A percentile compares a stretch with the other conserved stretches of the same genome.
Evolutionary conservation across 2,113 vertebrate species (phyloP).

Genomic region (Falco punctatus): DNA sequence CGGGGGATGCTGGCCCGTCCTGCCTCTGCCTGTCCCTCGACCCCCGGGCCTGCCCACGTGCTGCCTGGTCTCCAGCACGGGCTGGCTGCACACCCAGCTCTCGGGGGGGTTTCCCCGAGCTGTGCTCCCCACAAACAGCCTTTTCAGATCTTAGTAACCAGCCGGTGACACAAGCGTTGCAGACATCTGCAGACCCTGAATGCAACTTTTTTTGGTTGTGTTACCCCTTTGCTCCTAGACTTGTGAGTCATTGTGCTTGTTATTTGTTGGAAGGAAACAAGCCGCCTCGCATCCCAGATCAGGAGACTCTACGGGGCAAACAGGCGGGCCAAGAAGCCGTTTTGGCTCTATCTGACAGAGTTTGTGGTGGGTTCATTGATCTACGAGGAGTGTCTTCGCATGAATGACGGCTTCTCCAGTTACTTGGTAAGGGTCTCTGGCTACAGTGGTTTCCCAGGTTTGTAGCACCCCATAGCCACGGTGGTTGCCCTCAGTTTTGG

Average conservation of each 20-base stretch:
- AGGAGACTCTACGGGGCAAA: conserved; percentile 91
- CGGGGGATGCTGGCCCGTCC: no score
- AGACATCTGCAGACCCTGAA: not conserved
- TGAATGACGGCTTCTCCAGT: conserved; percentile 91
- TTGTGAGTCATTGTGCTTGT: not conserved
- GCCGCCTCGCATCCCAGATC: conserved; percentile 88
- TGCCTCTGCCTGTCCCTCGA: no score
- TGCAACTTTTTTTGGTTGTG: not conserved
- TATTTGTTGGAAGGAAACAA: conserved; percentile 81
- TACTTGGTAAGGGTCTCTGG: conserved; percentile 78
- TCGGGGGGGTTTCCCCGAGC: not conserved
- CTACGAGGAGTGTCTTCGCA: conserved; percentile 86
- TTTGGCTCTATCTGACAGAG: conserved; percentile 87
- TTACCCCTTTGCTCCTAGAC: no score
- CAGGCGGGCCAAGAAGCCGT: conserved; percentile 81
- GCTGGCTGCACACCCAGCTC: not conserved
- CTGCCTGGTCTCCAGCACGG: not conserved
- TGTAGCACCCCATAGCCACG: fast-evolving
- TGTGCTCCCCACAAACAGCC: not conserved
- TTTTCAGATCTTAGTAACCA: not conserved
- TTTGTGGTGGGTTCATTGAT: conserved; percentile 78
- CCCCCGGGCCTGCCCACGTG: fast-evolving
- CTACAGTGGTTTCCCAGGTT: not conserved
- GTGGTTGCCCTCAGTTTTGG: not conserved
- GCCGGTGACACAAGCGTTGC: fast-evolving